Percentiles rank a stretch among this genome's conserved stretches.
These are phyloP conservation scores for Ovis aries DNA, from an alignment of 2,113 vertebrate species.

Conservation along the genomic window DNA sequence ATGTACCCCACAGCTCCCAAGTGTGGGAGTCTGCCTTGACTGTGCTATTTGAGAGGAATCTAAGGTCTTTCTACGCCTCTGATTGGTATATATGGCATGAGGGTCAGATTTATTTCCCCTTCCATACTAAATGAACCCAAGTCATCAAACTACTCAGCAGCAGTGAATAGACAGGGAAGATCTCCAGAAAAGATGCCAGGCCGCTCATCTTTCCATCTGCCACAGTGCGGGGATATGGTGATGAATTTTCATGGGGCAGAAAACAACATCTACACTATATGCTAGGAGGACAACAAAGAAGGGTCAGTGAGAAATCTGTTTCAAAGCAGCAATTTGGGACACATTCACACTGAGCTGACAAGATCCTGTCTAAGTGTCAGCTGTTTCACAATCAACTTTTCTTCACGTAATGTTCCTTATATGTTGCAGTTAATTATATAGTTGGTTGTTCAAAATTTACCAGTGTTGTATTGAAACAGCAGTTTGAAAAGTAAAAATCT, in stretches of 20 bases:
- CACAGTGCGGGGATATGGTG: neutral
- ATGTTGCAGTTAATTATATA: neutral
- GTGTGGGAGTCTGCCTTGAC: neutral
- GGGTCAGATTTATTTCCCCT: neutral
- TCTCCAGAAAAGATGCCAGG: slow-evolving; percentile 3
- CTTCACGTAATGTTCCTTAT: neutral
- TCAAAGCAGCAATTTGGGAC: neutral
- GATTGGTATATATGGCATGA: neutral
- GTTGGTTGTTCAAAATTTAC: neutral
- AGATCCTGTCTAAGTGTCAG: neutral
- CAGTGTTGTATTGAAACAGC: neutral
- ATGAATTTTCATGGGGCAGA: slow-evolving; percentile 53
- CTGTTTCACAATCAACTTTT: neutral
- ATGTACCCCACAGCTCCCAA: neutral
- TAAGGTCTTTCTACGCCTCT: neutral
- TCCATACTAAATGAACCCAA: neutral
- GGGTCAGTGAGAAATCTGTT: slow-evolving; percentile 28
- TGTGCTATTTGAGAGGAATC: neutral
- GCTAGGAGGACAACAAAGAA: neutral
- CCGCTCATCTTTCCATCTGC: slow-evolving; percentile 46
- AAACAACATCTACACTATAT: neutral
- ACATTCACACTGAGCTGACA: neutral
- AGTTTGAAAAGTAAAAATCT: neutral
- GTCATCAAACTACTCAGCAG: slow-evolving; percentile 29
- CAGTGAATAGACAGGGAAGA: slow-evolving; percentile 11